These are phyloP conservation scores for Chrysemys picta DNA, from an alignment of 2,113 vertebrate species.

Conservation along the genomic window DNA sequence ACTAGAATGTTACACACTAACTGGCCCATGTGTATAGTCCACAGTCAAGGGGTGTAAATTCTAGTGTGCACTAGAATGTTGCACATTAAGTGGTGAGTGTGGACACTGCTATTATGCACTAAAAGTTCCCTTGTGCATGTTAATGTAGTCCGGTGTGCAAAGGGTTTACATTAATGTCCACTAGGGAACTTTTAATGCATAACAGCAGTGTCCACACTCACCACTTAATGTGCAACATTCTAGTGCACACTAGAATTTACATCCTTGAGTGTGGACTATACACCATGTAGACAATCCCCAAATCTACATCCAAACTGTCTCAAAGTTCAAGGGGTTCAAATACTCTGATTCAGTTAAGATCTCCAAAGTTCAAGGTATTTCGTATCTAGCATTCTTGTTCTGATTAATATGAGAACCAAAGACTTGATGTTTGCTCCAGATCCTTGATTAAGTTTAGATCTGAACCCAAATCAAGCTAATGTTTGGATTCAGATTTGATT, in stretches of 20 bases:
- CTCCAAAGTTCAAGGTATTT: not conserved
- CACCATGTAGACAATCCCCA: not conserved
- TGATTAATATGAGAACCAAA: not conserved
- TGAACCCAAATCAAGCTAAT: conserved; percentile 37
- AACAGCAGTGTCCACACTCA: not conserved
- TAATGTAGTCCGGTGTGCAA: not conserved
- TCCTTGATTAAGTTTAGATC: conserved; percentile 3
- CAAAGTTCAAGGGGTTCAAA: conserved; percentile 19
- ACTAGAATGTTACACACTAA: no score
- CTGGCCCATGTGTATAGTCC: no score
- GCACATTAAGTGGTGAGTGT: no score
- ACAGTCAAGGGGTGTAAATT: no score
- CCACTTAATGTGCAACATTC: not conserved
- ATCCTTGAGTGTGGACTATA: not conserved
- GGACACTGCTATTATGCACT: not conserved
- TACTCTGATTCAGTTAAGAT: not conserved
- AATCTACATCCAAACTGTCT: conserved; percentile 6
- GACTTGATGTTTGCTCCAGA: conserved; percentile 14
- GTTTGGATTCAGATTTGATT: conserved; percentile 49
- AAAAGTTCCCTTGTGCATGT: not conserved
- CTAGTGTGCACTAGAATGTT: no score
- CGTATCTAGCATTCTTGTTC: not conserved
- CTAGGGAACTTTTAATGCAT: not conserved
- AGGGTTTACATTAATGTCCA: not conserved
- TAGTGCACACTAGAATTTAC: not conserved